Evolutionary conservation across 2,797 vertebrate species (phyloP).

Genomic region (Aulostomus chinensis): DNA sequence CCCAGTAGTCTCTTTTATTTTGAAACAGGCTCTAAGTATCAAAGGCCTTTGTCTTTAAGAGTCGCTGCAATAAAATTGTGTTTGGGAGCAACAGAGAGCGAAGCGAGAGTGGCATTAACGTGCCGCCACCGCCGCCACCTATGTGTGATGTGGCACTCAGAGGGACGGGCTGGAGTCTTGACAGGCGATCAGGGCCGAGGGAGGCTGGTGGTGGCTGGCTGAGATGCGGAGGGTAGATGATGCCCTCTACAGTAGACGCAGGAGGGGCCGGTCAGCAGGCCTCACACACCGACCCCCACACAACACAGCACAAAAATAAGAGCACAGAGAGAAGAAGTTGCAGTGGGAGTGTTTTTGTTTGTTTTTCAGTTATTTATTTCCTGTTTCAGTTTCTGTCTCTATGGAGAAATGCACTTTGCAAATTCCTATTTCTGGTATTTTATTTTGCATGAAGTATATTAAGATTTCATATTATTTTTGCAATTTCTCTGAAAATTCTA

Average conservation of each 20-base stretch:
- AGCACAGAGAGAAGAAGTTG: too few relatives aligned
- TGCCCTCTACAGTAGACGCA: slow-evolving; percentile 81
- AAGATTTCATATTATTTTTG: too few relatives aligned
- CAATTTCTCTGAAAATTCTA: too few relatives aligned
- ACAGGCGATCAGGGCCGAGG: slow-evolving; percentile 59
- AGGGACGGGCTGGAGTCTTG: slow-evolving; percentile 47
- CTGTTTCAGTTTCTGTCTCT: too few relatives aligned
- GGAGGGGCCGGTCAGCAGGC: slow-evolving; percentile 41
- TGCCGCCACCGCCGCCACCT: slow-evolving; percentile 14
- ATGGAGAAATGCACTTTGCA: too few relatives aligned
- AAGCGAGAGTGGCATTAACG: slow-evolving; percentile 50
- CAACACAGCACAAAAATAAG: neutral
- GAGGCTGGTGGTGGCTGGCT: slow-evolving; percentile 37
- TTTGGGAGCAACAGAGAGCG: slow-evolving; percentile 58
- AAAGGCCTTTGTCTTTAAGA: slow-evolving; percentile 71
- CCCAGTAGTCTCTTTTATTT: slow-evolving; percentile 60
- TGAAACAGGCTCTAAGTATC: slow-evolving; percentile 50
- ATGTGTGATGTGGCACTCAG: slow-evolving; percentile 73
- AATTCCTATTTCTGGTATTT: too few relatives aligned
- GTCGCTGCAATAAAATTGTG: slow-evolving; percentile 61
- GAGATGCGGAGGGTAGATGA: slow-evolving; percentile 70
- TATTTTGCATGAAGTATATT: too few relatives aligned
- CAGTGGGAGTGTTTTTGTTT: neutral
- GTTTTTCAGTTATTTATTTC: neutral
- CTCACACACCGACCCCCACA: neutral